Evolutionary conservation across 2,797 vertebrate genomes (phyloP), one percentile per base, ranked within the genome.

Genomic region (Alauda arvensis): DNA sequence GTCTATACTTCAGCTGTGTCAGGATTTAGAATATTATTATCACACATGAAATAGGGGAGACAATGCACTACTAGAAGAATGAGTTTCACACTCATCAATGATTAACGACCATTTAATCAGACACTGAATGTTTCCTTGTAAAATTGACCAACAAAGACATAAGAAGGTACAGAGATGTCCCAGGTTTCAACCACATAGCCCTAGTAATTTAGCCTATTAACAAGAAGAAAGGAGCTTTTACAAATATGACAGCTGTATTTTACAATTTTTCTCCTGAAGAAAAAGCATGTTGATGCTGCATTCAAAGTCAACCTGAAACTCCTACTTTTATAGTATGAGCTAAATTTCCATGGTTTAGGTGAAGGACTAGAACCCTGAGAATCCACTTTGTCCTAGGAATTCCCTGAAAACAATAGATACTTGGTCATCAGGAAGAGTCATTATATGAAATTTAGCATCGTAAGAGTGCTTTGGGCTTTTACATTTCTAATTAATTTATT

Each of bases 51-150:
- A 83, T 48, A 61, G 12, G 4, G 26, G 45, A 77, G 42, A n/a
- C 48, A 66, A 80, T 40, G 39, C 26, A 60, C 33, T 69, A 66
- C 69, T 56, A 24, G 39, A 85, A 71, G 52, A 86, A 84, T 46
- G 72, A 83, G 25, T 43, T 85, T 88, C 65, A 49, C 34, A 31
- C 42, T 88, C 68, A 52, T 83, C 45, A 61, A 1, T 86, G 88
- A 92, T 91, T 83, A 91, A 92, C 0, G 10, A 59, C 8, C 28
- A 59, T 55, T 85, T 92, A 92, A 94, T 87, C 90, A 90, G 78
- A 51, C 43, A 43, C 18, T 24, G 34, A 74, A 84, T 52, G 7
- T 65, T 87, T 91, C 40, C 45, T 56, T 56, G 56, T 61, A 52
- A 91, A 88, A 83, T 80, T 88, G 83, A 70, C 25, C 69, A 65